Evolutionary conservation across 2,797 vertebrate genomes (phyloP), one percentile per base, ranked within the genome.

Genomic region (Parotocinclus haroldoi): DNA sequence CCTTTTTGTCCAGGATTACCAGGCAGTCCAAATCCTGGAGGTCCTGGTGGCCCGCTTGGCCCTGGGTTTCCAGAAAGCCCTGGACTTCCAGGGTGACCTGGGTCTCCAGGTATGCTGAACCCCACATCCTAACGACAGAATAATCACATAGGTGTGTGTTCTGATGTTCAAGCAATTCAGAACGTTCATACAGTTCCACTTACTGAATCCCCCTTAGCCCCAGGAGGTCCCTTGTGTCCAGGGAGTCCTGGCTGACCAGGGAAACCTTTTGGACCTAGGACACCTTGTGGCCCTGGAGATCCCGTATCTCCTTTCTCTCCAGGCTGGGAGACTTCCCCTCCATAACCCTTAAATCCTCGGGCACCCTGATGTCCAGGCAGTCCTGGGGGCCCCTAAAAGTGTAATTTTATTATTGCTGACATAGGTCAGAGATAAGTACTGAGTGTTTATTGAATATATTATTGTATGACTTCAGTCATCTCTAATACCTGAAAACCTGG

Each of bases 1-100:
- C 88, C 87, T 56, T 81, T 78, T 53, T 1, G 62, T 63, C 88
- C 88, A 58, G 60, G 59, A 59, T 6, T 10, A 58, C 88, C 88
- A 66, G 18, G 1, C 10, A 57, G 37, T 45, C 86, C 86, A 73
- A 74, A 71, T 52, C 70, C 82, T 7, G 40, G 58, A 66, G 48
- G 17, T 10, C 88, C 88, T 63, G 79, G 74, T 9, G 69, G 16
- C 4, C 87, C 88, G 53, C 17, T 42, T 62, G 73, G 68, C 27
- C 88, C 87, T 8, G 56, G 68, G 19, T 9, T 69, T 7, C 86
- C 86, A 50, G 7, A 7, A 72, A n/a, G 42, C 14, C 87, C 87
- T n/a, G 76, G 71, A 69, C 7, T 48, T 61, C 87, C 88, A 49
- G 75, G 75, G 18, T 46, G 58, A 40, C 87, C 87, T 27, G 0